Evolutionary conservation across 1,140 invertebrate species (phyloP), one percentile per base, ranked within the genome.

Genomic region (Grapholita molesta): DNA sequence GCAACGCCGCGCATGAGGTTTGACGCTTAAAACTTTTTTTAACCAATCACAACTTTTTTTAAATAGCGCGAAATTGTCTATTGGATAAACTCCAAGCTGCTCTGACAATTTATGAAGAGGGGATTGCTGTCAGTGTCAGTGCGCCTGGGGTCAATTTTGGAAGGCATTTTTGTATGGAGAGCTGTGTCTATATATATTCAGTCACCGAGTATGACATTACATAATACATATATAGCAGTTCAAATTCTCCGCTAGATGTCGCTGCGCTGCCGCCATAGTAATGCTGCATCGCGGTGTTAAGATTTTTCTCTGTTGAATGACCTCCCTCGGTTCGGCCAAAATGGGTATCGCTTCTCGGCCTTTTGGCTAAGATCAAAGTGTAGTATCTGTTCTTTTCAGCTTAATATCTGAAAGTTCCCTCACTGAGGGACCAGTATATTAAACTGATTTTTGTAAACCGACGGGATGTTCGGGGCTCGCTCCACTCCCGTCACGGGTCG

Each of bases 341-440:
- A 0, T 8, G 8, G 1, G 3, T 48, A 48, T 48, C 42, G 42
- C 42, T 48, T 48, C 42, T 48, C 42, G 42, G 42, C 42, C 42
- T 48, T 48, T 48, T 48, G 42, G 42, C 42, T 48, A 48, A 48
- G 42, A 48, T 48, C 42, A 48, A 48, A 48, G 42, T 48, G 42
- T 48, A 48, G 42, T 48, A 48, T 48, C 42, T 48, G 42, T 48
- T 48, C 42, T 48, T 48, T 48, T 48, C 42, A 48, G 42, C 42
- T 48, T 48, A 48, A 48, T 48, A 48, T 48, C 42, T 48, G 42
- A 48, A 48, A 48, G 42, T 48, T 48, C 42, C 42, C 42, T 48
- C 42, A 48, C 42, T 48, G 42, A 48, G 42, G 42, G 42, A 48
- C 42, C 42, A 48, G 42, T 48, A 48, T 48, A 48, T 48, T 48